Base-by-base conservation (phyloP, 2,797 vertebrate species). In the Pristis pectinata region DNA sequence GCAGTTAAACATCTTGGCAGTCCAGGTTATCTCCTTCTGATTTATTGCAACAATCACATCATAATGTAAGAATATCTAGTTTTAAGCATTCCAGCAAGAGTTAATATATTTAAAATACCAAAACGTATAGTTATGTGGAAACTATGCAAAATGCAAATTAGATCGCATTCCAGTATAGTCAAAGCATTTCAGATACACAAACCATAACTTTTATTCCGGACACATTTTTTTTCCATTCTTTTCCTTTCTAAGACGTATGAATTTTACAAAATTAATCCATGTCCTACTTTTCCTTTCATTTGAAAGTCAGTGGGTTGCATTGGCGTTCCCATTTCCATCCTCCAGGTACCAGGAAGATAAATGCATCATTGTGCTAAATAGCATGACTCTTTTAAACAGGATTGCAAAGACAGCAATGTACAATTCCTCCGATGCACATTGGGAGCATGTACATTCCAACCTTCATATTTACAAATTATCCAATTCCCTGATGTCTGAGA, bases 1-100 rank as follows among this genome's bases (percentile, higher is more conserved):
- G 72, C 70, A 76, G 92, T 74, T 94, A 94, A 70, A 53, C 92
- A 76, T 49, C 44, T 30, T 76, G 92, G 70, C 92, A 76, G 92
- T 70, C 37, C 49, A n/a, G 17, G 44, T 76, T 19, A 53, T n/a
- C 41, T 15, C 24, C 67, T 44, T 76, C 30, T 76, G 70, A 94
- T 94, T 94, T 76, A 93, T 72, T 44, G 27, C 67, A 74, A 34
- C 64, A 93, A 49, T 72, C 61, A 24, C 59, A 37, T 74, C 92
- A 49, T 74, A 74, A 30, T 93, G 67, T 74, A 74, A 74, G 41
- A 44, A 27, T 72, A 41, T 92, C 9, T 74, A 34, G 4, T 93
- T 91, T 87, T 64, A 91, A 22, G 37, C 37, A 41, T 41, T 89
- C 13, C 56, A 61, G 34, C 49, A 4, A 3, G 56, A 11, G 13